Evolutionary conservation across 2,113 vertebrate species (phyloP).

Genomic region (Xenus cinereus): DNA sequence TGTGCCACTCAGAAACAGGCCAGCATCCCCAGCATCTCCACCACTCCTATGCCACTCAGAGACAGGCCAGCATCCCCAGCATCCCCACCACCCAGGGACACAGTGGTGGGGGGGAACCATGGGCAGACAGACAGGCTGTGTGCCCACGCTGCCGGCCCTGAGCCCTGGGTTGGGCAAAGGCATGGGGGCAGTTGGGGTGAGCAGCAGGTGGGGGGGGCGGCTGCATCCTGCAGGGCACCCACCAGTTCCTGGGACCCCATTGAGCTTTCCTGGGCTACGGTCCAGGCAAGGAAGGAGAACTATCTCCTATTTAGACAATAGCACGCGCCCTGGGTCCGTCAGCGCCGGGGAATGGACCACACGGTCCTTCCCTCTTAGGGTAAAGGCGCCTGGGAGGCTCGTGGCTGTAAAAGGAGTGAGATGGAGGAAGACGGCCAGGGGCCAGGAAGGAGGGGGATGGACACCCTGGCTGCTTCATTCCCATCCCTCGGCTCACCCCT

Average conservation of each 20-base stretch:
- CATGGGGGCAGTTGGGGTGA: neutral
- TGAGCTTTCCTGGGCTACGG: neutral
- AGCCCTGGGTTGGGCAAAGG: neutral
- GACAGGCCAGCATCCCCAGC: neutral
- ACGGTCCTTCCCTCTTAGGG: conserved; percentile 54
- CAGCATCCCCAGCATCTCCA: too few species aligned
- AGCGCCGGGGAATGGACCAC: conserved; percentile 1
- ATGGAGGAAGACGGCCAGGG: neutral
- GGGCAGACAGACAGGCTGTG: neutral
- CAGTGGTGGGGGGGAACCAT: neutral
- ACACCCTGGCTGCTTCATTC: neutral
- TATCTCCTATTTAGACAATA: conserved; percentile 59
- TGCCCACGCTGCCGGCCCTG: accelerated
- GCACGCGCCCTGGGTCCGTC: neutral
- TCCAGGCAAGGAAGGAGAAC: neutral
- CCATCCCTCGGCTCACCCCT: neutral
- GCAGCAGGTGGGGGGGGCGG: accelerated
- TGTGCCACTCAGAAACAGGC: neutral
- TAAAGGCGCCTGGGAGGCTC: conserved; percentile 39
- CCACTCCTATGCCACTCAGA: too few species aligned
- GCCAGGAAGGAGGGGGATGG: conserved; percentile 26
- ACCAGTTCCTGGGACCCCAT: neutral
- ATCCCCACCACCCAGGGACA: neutral
- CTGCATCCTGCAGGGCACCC: neutral
- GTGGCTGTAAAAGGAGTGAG: conserved; percentile 59